These are phyloP conservation scores for Pedetes capensis DNA, from an alignment of 2,113 vertebrate genomes.

Conservation along the genomic window DNA sequence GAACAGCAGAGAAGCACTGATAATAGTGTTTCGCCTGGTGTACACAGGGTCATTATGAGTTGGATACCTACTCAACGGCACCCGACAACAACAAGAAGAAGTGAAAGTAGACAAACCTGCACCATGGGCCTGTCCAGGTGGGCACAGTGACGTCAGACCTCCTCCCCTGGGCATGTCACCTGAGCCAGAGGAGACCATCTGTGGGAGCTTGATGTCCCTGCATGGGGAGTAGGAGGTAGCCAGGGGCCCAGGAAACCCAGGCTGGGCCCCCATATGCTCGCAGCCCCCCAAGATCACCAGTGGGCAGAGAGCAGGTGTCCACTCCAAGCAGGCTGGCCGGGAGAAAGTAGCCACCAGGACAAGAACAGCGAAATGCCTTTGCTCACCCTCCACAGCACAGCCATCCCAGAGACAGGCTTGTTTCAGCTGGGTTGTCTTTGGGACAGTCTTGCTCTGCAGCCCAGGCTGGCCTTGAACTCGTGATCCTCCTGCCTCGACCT, in stretches of 20 bases:
- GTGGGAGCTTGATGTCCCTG: rapidly evolving
- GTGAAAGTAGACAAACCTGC: too few species aligned
- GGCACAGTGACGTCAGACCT: rapidly evolving
- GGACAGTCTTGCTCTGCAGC: not conserved
- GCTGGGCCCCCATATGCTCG: not conserved
- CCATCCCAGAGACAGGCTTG: not conserved
- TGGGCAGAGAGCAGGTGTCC: not conserved
- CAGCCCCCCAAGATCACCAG: not conserved
- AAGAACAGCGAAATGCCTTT: not conserved
- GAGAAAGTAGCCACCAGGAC: not conserved
- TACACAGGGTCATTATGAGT: too few species aligned
- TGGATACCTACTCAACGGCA: too few species aligned
- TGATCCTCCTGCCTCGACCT: not conserved
- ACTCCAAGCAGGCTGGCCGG: not conserved
- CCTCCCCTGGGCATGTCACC: not conserved
- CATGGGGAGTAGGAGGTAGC: not conserved
- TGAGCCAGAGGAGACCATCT: not conserved
- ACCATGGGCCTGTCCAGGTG: rapidly evolving
- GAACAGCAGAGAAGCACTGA: too few species aligned
- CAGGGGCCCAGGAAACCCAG: not conserved
- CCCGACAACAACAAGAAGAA: too few species aligned
- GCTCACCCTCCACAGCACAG: not conserved
- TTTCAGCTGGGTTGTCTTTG: too few species aligned
- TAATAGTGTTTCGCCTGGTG: too few species aligned
- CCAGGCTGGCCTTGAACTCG: not conserved